Evolutionary conservation across 2,113 vertebrate species (phyloP).

Genomic region (Protobothrops mucrosquamatus): DNA sequence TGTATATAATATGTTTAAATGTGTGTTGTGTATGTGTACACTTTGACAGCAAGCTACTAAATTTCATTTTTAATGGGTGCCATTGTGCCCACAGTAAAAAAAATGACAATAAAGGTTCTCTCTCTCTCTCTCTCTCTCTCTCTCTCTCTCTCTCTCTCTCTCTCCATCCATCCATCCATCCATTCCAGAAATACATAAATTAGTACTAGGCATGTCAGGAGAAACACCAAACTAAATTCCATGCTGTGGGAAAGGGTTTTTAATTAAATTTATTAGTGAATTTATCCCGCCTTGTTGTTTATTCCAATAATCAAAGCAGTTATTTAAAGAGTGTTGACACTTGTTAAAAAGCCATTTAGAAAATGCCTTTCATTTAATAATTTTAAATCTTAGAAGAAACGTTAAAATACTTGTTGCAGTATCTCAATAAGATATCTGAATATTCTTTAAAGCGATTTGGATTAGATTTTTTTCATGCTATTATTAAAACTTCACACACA

Average conservation of each 20-base stretch:
- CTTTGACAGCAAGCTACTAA: too few relatives aligned
- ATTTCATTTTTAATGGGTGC: too few relatives aligned
- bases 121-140: too few relatives aligned
- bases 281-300: not conserved
- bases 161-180: too few relatives aligned
- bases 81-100: too few relatives aligned
- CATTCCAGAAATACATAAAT: not conserved
- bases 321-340: not conserved
- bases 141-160: too few relatives aligned
- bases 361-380: constrained; percentile 18
- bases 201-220: not conserved
- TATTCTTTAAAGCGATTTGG: not conserved
- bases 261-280: not conserved
- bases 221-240: not conserved
- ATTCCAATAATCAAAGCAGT: not conserved
- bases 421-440: not conserved
- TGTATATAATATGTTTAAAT: too few relatives aligned
- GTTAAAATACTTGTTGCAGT: not conserved
- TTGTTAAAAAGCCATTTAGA: not conserved
- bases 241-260: not conserved
- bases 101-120: too few relatives aligned
- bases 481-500: constrained; percentile 17
- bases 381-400: not conserved
- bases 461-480: not conserved
- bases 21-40: too few relatives aligned